Evolutionary conservation across 1,140 invertebrate genomes (phyloP), one percentile per base, ranked within the genome.

Genomic region (Hycleus phaleratus): DNA sequence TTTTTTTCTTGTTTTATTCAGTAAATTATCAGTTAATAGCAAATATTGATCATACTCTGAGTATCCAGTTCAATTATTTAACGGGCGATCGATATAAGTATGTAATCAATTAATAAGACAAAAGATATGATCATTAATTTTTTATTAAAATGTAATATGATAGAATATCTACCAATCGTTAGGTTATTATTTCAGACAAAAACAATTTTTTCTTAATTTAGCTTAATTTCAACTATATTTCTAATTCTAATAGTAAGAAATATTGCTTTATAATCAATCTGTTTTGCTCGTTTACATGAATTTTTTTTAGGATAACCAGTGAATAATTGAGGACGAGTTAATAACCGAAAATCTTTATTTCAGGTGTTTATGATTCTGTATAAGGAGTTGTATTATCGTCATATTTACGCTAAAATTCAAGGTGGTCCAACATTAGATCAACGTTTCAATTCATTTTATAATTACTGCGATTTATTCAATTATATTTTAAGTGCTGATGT

Each of bases 391-490:
- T 98, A 97, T 72, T 99, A 90, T 74, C 87, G 97, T 47, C 96
- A 99, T 73, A 93, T 99, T 55, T 98, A 99, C 73, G 95, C 95
- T 3, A 78, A 85, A 51, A 85, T 91, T 46, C 84, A 88, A 58
- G 87, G 86, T 7, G 90, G 90, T 0, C 93, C 95, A 1, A 89
- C 87, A 24, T 77, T 97, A 46, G 88, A 95, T 39, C 92, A 98
- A 71, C 82, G 96, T 56, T 90, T 96, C 74, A 87, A 92, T 65
- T 98, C 95, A 0, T 99, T 97, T 75, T 96, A 87, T 74, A 99
- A 98, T 76, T 99, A 99, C 71, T 98, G 96, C 76, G 88, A 96
- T 69, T 81, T 99, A 6, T 98, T 99, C 76, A 98, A 98, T 75
- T 90, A 91, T 66, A 97, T 99, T 66, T 77, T 98, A 43, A 89